Conservation (phyloP, 2,888 invertebrate species). For the Phalera bucephala region DNA sequence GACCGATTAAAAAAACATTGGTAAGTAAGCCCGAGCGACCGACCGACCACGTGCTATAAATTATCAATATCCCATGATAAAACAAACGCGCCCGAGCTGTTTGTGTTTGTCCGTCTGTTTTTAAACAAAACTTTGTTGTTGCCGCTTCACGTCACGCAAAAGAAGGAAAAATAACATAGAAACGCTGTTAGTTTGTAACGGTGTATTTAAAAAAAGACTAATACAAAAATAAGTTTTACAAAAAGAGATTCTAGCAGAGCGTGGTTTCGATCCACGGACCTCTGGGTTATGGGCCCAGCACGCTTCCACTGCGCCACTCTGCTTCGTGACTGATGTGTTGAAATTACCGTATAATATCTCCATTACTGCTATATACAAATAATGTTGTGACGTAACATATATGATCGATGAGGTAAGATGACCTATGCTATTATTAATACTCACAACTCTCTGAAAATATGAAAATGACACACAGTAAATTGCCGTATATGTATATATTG, state of each 20-base stretch:
- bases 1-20: conserved; percentile 52
- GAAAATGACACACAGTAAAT: too few species aligned
- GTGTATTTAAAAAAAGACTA: conserved; percentile 8
- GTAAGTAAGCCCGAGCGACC: conserved; percentile 12
- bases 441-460: too few species aligned
- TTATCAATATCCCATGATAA: conserved; percentile 81
- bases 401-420: too few species aligned
- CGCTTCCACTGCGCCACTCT: conserved; percentile 93
- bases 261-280: conserved; percentile 95
- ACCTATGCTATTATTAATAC: too few species aligned
- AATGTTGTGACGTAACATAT: too few species aligned
- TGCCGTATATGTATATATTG: too few species aligned
- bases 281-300: conserved; percentile 94
- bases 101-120: conserved; percentile 66
- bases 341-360: conserved; percentile 32
- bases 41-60: conserved; percentile 62
- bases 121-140: conserved; percentile 55
- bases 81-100: conserved; percentile 60
- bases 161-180: conserved; percentile 15
- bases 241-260: conserved; percentile 83
- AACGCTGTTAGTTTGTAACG: too few species aligned
- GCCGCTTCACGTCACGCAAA: conserved; percentile 26
- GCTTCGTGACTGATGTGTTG: conserved; percentile 3
- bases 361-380: too few species aligned
- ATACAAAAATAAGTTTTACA: conserved; percentile 19